Evolutionary conservation across 2,888 invertebrate species (phyloP), one percentile per base, ranked within the genome.

Genomic region (Tethea ocularis): DNA sequence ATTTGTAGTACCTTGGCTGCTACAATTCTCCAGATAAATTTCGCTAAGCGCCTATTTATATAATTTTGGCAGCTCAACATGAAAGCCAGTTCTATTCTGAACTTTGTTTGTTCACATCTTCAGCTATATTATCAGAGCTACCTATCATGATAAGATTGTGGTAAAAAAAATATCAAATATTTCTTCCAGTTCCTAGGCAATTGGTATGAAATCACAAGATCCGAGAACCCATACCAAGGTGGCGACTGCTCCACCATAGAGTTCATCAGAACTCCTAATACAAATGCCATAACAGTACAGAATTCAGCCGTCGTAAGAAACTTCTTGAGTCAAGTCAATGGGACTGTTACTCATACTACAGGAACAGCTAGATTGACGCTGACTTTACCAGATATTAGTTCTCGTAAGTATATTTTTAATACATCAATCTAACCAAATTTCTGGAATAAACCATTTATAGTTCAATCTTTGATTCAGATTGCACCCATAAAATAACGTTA

Each of bases 141-240:
- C 26, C 26, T 26, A 26, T 6, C 26, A 6, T 26, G 26, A 3
- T 26, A 6, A 5, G 26, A 6, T 26, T 29, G 0, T 10, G 10
- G 8, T 10, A 8, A 8, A 11, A 13, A 33, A 33, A 2, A 13
- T 13, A 33, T 33, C n/a, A 38, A 38, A 38, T 38, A 38, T 5
- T n/a, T 38, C 55, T 67, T 64, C 57, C 68, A 91, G 91, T 87
- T 89, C 59, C 26, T 72, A 51, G 88, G 88, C 51, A 67, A 56
- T 57, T 92, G 91, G 91, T 75, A 80, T 65, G 89, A 88, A 53
- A 61, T 80, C 17, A 64, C 72, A 10, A 76, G 84, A 22, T 64
- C 85, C 0, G 78, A 72, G 11, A 78, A 72, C 23, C 57, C 63
- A 0, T 59, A 59, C 0, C 74, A 76, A 54, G 71, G 61, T 0